A percentile compares a stretch with the other conserved stretches of the same genome.
Conservation (phyloP, 2,797 vertebrate genomes). For the Chlorospingus semifuscus region DNA sequence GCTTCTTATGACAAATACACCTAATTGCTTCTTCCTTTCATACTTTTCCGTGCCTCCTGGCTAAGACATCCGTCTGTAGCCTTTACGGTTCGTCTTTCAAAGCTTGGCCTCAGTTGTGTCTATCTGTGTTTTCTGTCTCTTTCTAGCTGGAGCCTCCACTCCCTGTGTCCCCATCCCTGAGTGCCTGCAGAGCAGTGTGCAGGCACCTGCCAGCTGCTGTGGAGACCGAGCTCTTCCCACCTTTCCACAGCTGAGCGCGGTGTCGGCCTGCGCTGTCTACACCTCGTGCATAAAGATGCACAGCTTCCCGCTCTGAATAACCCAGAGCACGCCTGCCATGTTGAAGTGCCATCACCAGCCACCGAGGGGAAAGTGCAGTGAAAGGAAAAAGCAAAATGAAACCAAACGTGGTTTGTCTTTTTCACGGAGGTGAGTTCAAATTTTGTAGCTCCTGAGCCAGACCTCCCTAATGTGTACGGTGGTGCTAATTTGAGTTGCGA, state of each 20-base stretch:
- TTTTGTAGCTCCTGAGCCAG: background rate
- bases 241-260: background rate
- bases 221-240: background rate
- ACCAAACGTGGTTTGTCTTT: background rate
- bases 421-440: background rate
- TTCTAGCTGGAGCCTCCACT: background rate
- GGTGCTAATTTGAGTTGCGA: slow-evolving; percentile 51
- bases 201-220: background rate
- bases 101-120: background rate
- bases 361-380: background rate
- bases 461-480: background rate
- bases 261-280: background rate
- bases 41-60: slow-evolving; percentile 28
- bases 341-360: background rate
- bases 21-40: slow-evolving; percentile 47
- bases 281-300: background rate
- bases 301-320: background rate
- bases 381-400: background rate
- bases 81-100: background rate
- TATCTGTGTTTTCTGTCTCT: background rate
- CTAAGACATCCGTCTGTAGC: background rate
- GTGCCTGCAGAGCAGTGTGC: background rate
- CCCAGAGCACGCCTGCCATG: background rate
- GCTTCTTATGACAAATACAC: slow-evolving; percentile 26
- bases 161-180: background rate